Base-by-base conservation (phyloP, 1,140 invertebrate species). In the Diuraphis noxia region DNA sequence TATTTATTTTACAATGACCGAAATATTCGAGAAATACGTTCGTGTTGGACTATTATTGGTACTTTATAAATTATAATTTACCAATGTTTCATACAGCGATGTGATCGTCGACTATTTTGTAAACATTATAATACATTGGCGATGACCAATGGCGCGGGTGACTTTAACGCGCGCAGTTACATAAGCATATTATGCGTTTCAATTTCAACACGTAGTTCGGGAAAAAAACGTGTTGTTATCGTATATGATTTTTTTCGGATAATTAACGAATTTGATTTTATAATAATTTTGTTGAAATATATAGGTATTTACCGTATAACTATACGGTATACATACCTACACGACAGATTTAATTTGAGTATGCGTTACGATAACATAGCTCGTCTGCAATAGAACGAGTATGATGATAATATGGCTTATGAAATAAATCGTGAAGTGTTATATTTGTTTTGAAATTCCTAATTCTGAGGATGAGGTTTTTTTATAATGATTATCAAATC, bases 351-450 rank as follows among this genome's bases (percentile, higher is more conserved):
- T 72, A 30, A 34, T 72, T 13, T 72, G 56, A 13, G 56, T 17
- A 63, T 63, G 30, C 9, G n/a, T 17, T 72, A 72, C 30, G 56
- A 72, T 72, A 17, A 72, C 34, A n/a, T 6, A 72, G 56, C 56
- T 13, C 56, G 56, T 56, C 30, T 34, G 13, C 56, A 72, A 72
- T 6, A 17, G 5, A 72, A 72, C 5, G 56, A 72, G 56, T n/a
- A 72, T 17, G 56, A 72, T 19, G 5, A 77, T n/a, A n/a, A n/a
- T n/a, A n/a, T 81, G 38, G 38, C 36, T 81, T 81, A 38, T 81
- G 79, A 81, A 81, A 81, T 81, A 81, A 81, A 38, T 81, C 79
- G 79, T 81, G 79, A 38, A 81, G 36, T 81, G 38, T 81, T 38
- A 81, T 38, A 81, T 81, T 81, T 81, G 38, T 81, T 38, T 38